Conservation (phyloP, 2,113 vertebrate genomes). For the Synodontis membranacea region DNA sequence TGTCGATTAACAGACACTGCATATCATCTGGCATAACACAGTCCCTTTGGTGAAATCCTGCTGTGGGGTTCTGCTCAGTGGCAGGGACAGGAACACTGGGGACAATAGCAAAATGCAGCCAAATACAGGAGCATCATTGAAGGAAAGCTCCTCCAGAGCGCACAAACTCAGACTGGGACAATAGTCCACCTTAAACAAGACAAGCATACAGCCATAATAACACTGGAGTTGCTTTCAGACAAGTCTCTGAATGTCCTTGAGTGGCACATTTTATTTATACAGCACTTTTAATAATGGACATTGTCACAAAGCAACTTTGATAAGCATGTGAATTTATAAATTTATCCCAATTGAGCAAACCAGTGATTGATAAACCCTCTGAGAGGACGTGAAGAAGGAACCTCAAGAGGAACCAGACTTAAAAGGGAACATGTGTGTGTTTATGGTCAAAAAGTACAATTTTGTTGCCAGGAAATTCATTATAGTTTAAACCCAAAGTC, state of each 20-base stretch:
- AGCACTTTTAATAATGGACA: too few relatives aligned
- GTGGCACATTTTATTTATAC: not conserved
- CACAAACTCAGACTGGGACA: not conserved
- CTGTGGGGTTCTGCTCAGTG: not conserved
- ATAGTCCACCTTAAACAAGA: not conserved
- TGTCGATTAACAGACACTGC: too few relatives aligned
- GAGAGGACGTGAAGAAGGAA: too few relatives aligned
- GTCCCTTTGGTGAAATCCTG: not conserved
- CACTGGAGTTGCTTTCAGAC: not conserved
- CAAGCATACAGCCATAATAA: not conserved
- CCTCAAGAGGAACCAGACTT: too few relatives aligned
- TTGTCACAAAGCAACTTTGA: too few relatives aligned
- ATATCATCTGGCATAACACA: not conserved
- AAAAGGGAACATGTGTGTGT: not conserved
- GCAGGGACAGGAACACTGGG: not conserved
- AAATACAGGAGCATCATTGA: not conserved
- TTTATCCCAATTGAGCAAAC: too few relatives aligned
- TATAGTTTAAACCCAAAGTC: too few relatives aligned
- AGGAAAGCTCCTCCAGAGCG: not conserved
- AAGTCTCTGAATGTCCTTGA: not conserved
- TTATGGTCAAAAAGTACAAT: too few relatives aligned
- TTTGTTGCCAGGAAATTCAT: too few relatives aligned
- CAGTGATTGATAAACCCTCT: too few relatives aligned
- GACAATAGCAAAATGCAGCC: not conserved
- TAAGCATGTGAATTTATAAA: too few relatives aligned